These are phyloP conservation scores for Percopsis transmontana DNA, from an alignment of 2,113 vertebrate species.

Conservation along the genomic window DNA sequence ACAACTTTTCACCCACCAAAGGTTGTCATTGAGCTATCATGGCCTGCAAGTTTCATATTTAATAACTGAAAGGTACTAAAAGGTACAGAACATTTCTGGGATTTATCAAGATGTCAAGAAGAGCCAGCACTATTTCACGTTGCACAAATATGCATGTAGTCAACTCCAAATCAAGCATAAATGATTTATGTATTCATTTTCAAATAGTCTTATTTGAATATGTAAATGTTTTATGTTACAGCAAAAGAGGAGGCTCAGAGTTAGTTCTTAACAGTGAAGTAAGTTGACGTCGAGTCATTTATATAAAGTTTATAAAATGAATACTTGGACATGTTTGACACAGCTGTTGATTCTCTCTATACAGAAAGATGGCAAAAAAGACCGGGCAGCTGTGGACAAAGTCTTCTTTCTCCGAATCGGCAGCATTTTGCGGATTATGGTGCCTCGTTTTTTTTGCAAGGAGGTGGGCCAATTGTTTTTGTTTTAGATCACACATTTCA, in stretches of 20 bases:
- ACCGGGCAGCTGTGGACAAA: constrained; percentile 88
- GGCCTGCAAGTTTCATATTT: no score
- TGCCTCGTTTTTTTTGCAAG: constrained; percentile 87
- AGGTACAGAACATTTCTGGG: no score
- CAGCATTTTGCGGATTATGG: constrained; percentile 86
- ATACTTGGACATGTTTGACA: not conserved
- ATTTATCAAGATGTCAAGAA: no score
- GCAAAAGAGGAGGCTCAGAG: constrained; percentile 83
- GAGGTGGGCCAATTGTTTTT: constrained; percentile 85
- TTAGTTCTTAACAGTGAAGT: constrained; percentile 81
- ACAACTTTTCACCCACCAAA: no score
- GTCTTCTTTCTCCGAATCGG: constrained; percentile 85
- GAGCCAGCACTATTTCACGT: no score
- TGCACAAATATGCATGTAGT: no score
- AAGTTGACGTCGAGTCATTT: constrained; percentile 43
- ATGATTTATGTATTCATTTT: not conserved
- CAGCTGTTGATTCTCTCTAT: constrained; percentile 10
- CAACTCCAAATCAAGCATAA: no score
- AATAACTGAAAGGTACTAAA: no score
- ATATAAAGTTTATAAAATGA: not conserved
- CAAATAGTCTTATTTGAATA: not conserved
- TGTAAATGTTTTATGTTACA: constrained; percentile 57
- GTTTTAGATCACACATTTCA: no score
- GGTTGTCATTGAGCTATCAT: no score
- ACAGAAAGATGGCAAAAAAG: constrained; percentile 91